Conservation (phyloP, 2,113 vertebrate genomes). For the Rallus limicola region DNA sequence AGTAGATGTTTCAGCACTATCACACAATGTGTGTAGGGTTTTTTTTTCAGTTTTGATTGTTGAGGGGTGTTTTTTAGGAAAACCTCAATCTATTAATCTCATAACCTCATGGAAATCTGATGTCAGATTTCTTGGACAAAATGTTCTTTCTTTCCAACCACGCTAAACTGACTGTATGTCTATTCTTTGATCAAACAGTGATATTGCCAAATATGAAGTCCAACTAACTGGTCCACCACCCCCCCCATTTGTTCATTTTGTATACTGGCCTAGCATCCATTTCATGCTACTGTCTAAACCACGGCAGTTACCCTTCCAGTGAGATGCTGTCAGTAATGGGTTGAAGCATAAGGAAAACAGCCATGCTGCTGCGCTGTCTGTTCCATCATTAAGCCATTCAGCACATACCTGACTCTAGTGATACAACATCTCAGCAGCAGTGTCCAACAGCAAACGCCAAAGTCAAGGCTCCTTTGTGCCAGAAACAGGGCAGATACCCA, state of each 20-base stretch:
- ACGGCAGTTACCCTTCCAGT: not conserved
- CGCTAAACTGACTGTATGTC: not conserved
- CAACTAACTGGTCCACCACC: not conserved
- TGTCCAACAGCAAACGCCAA: not conserved
- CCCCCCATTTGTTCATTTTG: not conserved
- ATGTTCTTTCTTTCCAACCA: not conserved
- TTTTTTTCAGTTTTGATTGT: not conserved
- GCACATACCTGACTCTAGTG: not conserved
- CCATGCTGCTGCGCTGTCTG: not conserved
- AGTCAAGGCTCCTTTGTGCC: not conserved
- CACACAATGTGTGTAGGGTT: not conserved
- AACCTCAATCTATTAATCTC: conserved; percentile 52
- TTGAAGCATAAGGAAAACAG: not conserved
- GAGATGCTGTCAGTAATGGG: not conserved
- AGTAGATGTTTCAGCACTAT: not conserved
- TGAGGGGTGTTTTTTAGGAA: not conserved
- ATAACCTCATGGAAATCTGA: conserved; percentile 18
- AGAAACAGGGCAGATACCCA: not conserved
- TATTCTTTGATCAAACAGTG: not conserved
- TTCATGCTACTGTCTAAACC: not conserved
- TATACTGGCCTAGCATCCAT: not conserved
- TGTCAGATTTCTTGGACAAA: not conserved
- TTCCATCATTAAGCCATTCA: not conserved
- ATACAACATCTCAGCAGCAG: not conserved
- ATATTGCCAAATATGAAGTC: not conserved